Conservation (phyloP, 2,113 vertebrate species). For the Naja naja region DNA sequence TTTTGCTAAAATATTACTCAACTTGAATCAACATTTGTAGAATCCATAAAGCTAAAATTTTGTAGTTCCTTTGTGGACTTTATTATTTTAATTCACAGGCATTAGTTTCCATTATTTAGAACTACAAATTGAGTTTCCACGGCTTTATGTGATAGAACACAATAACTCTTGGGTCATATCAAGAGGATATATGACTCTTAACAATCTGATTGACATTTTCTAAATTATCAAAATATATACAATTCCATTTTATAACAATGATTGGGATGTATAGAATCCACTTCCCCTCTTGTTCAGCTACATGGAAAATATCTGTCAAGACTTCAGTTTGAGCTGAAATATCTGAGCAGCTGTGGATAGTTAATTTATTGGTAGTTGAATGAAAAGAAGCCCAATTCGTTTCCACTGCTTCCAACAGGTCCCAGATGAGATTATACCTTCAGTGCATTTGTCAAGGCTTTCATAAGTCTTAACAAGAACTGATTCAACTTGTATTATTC, state of each 20-base stretch:
- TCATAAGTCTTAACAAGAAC: neutral
- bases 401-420: neutral
- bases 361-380: neutral
- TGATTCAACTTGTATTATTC: slow-evolving; percentile 13
- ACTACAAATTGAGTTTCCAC: neutral
- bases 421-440: neutral
- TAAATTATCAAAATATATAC: neutral
- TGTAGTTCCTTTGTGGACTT: neutral
- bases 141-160: neutral
- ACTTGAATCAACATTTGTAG: neutral
- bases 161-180: neutral
- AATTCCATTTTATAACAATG: neutral
- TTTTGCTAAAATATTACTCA: neutral
- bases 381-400: neutral
- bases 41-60: neutral
- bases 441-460: neutral
- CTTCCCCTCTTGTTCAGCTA: neutral
- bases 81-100: neutral
- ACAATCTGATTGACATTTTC: neutral
- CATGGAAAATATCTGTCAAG: neutral
- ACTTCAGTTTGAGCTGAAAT: neutral
- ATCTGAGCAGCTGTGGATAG: neutral
- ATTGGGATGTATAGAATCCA: neutral
- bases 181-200: no score
- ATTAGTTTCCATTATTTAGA: neutral